These are phyloP conservation scores for Muricea muricata DNA, from an alignment of 92 coral and sea anemone genomes.

Conservation along the genomic window DNA sequence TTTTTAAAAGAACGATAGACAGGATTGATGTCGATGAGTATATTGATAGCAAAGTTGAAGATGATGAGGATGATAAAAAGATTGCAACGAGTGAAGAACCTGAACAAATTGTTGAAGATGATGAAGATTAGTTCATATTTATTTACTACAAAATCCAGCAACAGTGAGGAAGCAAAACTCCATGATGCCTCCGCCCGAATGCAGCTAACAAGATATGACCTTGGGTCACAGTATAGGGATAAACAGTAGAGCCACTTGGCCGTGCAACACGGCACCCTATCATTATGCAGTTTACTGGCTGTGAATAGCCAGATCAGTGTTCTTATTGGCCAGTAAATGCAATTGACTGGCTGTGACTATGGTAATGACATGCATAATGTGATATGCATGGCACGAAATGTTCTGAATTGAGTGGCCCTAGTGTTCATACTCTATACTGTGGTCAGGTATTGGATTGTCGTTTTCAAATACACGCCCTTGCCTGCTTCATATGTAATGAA, in stretches of 20 bases:
- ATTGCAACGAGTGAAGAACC: background rate
- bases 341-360: too few species aligned
- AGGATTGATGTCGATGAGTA: constrained; percentile 20
- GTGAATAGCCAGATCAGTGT: too few species aligned
- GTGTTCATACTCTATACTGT: background rate
- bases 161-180: constrained; percentile 1
- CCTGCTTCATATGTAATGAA: too few species aligned
- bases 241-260: too few species aligned
- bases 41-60: background rate
- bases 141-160: constrained; percentile 32
- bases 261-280: too few species aligned
- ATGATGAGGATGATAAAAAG: background rate
- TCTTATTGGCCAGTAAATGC: too few species aligned
- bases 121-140: background rate
- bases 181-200: constrained; percentile 13
- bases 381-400: too few species aligned
- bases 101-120: background rate
- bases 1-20: background rate
- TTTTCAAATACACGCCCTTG: too few species aligned
- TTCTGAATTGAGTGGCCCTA: too few species aligned
- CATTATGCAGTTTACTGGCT: too few species aligned
- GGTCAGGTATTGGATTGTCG: background rate
- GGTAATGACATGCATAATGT: too few species aligned
- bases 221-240: constrained; percentile 46
- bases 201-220: constrained; percentile 36